Conservation (phyloP, 2,113 vertebrate species). For the Aspidoscelis tigris region DNA sequence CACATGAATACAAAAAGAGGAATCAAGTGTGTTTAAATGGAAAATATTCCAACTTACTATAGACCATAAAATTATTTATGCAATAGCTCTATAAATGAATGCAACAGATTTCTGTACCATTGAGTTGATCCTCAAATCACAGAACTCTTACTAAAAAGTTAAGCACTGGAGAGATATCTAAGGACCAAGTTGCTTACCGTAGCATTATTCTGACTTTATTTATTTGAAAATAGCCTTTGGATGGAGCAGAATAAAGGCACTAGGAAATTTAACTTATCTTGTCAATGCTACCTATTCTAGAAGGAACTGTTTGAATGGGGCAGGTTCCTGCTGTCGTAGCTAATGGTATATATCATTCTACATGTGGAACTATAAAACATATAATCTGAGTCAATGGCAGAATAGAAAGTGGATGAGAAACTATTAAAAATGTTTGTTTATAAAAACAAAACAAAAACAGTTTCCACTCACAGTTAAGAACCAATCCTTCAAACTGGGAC, state of each 20-base stretch:
- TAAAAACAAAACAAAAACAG: too few relatives aligned
- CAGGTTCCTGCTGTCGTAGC: too few relatives aligned
- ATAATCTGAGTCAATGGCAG: too few relatives aligned
- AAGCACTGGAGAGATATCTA: background rate
- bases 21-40: background rate
- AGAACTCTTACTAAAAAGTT: background rate
- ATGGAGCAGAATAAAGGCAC: background rate
- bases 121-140: background rate
- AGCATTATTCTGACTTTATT: background rate
- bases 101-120: background rate
- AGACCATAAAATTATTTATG: background rate
- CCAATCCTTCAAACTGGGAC: too few relatives aligned
- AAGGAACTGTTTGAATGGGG: too few relatives aligned
- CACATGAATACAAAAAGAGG: background rate
- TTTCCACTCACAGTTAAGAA: too few relatives aligned
- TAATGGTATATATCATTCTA: too few relatives aligned
- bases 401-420: too few relatives aligned
- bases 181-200: background rate
- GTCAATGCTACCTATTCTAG: background rate
- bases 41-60: background rate
- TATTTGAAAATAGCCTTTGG: background rate
- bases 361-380: too few relatives aligned
- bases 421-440: too few relatives aligned
- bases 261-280: background rate
- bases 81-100: background rate